These are phyloP conservation scores for Mnemiopsis leidyi DNA, from an alignment of 37 sponge, comb jelly and placozoan genomes.

Conservation along the genomic window DNA sequence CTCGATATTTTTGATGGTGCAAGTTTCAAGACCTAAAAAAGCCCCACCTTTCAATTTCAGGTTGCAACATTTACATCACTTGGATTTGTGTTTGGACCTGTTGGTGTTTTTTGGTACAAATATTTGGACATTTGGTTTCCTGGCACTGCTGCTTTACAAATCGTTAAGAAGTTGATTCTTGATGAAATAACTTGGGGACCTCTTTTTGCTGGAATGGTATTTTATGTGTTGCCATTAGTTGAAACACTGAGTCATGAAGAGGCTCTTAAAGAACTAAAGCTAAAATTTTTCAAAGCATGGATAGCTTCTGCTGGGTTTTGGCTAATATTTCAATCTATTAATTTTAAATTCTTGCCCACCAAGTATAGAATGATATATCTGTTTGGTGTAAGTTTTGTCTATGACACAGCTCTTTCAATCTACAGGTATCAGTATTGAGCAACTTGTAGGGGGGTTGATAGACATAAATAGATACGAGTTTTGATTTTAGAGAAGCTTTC, in stretches of 20 bases:
- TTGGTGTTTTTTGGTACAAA: neutral
- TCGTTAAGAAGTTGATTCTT: constrained; percentile 11
- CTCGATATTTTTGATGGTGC: no score
- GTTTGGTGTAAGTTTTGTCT: constrained; percentile 2
- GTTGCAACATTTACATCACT: neutral
- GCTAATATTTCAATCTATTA: constrained; percentile 42
- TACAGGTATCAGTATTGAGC: constrained; percentile 38
- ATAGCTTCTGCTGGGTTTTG: constrained; percentile 44
- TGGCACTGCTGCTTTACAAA: neutral
- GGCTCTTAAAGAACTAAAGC: neutral
- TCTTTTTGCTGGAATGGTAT: neutral
- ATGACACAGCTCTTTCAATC: constrained; percentile 1
- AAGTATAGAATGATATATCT: constrained; percentile 24
- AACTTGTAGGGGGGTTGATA: no score
- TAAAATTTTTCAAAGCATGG: constrained; percentile 24
- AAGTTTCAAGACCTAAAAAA: no score
- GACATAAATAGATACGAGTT: no score
- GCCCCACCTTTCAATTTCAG: no score
- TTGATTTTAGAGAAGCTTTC: no score
- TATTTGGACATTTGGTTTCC: constrained; percentile 32
- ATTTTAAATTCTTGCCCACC: constrained; percentile 18
- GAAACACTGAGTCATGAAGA: neutral
- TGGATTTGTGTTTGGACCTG: neutral
- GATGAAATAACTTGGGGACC: constrained; percentile 55
- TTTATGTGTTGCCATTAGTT: neutral